These are phyloP conservation scores for Homarus americanus DNA, from an alignment of 1,140 invertebrate species.

Conservation along the genomic window DNA sequence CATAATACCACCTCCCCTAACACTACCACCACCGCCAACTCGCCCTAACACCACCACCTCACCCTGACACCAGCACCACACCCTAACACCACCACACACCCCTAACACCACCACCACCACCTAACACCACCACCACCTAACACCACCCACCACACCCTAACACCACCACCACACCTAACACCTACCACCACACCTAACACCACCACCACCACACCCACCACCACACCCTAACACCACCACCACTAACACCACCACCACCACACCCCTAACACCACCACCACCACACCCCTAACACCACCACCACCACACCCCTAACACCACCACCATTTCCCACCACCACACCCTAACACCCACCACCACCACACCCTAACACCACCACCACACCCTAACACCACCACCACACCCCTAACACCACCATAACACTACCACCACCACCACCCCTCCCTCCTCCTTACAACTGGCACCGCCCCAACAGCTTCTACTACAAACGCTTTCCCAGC, in stretches of 20 bases:
- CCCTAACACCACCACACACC: slow-evolving; percentile 12
- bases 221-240: background rate
- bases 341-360: too few relatives aligned
- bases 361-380: slow-evolving; percentile 79
- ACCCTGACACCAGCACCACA: background rate
- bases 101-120: background rate
- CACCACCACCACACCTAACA: slow-evolving; percentile 67
- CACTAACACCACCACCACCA: slow-evolving; percentile 21
- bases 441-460: too few relatives aligned
- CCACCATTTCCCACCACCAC: background rate
- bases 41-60: background rate
- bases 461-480: background rate
- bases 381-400: background rate
- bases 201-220: background rate
- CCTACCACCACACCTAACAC: background rate
- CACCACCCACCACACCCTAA: slow-evolving; percentile 82
- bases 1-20: slow-evolving; percentile 77
- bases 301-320: slow-evolving; percentile 51
- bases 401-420: background rate
- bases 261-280: too few relatives aligned
- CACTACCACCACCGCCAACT: background rate
- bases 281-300: background rate
- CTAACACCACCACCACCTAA: slow-evolving; percentile 77
- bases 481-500: background rate
- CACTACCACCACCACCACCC: slow-evolving; percentile 1